Base-by-base conservation (phyloP, 2,113 vertebrate genomes). In the Microcebus murinus region DNA sequence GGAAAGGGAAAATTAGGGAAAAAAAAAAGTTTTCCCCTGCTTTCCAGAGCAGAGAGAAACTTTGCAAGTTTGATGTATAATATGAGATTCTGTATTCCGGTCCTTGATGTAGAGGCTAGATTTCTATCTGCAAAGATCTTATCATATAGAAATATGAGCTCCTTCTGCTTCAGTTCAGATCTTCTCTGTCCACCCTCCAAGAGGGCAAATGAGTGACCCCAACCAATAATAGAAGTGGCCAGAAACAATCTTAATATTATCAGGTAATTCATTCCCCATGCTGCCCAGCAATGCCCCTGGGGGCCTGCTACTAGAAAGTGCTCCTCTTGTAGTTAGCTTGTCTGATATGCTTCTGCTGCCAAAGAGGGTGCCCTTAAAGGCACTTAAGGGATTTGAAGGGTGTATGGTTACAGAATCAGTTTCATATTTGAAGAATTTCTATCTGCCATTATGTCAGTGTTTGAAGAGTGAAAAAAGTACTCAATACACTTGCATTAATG, bases 361-460 rank as follows among this genome's bases (percentile, higher is more conserved):
- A 95, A 92, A 93, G 70, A 89, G 84, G 80, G 93, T 87, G 76
- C 76, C 93, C 74, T 87, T 73, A 81, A 96, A 96, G 93, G 89
- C 94, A 97, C 94, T 96, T 97, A 93, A 94, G 91, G 74, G 92
- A 97, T 48, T 87, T 70, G 74, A 94, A 90, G n/a, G 52, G 79
- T 91, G 27, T 95, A 63, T 91, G 63, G 83, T 97, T 96, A 74
- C 85, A 94, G 94, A 92, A 97, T 93, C 76, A 97, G 94, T 97
- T 86, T 76, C 90, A 90, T 84, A 87, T 93, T 77, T 84, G 86
- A 97, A 91, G 68, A 70, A 31, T 90, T 92, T 88, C 34, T 95
- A 97, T 95, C 59, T 76, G 71, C 48, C 94, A 95, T 88, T 84
- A 85, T 34, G 61, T 92, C 70, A 20, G 29, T 73, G 18, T 95